phyloP scores from a whole-genome alignment of 1,140 invertebrate genomes.

The Drosophila willistoni region DNA sequence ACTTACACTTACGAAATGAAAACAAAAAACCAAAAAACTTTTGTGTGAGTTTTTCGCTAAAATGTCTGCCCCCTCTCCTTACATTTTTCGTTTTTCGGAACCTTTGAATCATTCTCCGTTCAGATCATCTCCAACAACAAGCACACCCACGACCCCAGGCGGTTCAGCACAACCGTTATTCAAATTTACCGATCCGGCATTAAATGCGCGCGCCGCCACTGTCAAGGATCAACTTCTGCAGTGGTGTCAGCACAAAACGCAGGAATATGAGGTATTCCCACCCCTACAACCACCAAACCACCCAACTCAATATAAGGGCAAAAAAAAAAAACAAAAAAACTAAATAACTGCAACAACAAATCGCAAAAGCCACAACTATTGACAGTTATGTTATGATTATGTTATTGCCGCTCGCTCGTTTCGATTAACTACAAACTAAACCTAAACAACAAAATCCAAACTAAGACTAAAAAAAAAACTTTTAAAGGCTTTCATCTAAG shows the following conservation, averaged over 20 bases:
- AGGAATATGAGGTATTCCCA: constrained; percentile 94
- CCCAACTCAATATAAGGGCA: constrained; percentile 22
- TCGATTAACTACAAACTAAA: constrained; percentile 45
- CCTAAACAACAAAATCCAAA: constrained; percentile 38
- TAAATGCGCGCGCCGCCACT: constrained; percentile 93
- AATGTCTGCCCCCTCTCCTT: constrained; percentile 68
- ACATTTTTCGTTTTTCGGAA: constrained; percentile 23
- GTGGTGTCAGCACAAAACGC: constrained; percentile 98
- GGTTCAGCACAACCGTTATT: constrained; percentile 86
- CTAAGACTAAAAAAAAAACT: constrained; percentile 42
- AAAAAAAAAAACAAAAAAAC: constrained; percentile 26
- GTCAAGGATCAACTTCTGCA: constrained; percentile 97
- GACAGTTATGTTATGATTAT: constrained; percentile 38
- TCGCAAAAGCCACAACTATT: constrained; percentile 57
- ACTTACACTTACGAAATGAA: constrained; percentile 35
- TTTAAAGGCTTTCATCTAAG: constrained; percentile 54
- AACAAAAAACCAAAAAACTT: constrained; percentile 43
- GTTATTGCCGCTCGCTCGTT: constrained; percentile 50
- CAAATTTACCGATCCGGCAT: constrained; percentile 93
- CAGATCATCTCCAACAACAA: constrained; percentile 86
- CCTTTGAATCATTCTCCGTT: constrained; percentile 75
- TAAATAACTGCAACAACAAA: constrained; percentile 32
- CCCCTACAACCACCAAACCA: constrained; percentile 40
- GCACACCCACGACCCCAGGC: constrained; percentile 85
- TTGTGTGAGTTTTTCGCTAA: constrained; percentile 74